phyloP scores from a whole-genome alignment of 2,797 vertebrate genomes.

The Falco peregrinus region DNA sequence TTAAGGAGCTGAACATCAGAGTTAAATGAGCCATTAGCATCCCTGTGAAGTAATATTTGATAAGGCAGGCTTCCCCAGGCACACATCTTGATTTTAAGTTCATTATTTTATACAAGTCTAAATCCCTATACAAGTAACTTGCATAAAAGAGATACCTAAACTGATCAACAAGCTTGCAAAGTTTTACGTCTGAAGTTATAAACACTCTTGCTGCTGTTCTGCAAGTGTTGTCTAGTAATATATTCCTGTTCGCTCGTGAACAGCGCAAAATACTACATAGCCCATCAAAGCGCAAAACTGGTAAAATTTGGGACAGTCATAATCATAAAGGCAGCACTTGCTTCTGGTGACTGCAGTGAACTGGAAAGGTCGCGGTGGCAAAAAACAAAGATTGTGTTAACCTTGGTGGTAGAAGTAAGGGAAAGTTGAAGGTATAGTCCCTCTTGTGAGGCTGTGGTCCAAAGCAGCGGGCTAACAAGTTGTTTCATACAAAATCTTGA shows the following conservation, averaged over 20 bases:
- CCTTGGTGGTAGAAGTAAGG: background rate
- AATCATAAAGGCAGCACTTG: background rate
- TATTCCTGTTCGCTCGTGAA: background rate
- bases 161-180: background rate
- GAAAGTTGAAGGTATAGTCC: background rate
- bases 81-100: constrained; percentile 1
- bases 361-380: background rate
- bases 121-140: background rate
- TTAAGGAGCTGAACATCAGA: constrained; percentile 9
- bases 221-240: background rate
- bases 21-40: background rate
- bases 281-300: background rate
- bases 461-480: background rate
- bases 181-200: background rate
- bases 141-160: background rate
- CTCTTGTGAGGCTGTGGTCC: background rate
- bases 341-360: background rate
- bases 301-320: background rate
- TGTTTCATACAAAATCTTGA: background rate
- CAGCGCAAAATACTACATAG: background rate
- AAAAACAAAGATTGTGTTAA: background rate
- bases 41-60: background rate
- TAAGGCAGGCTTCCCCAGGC: background rate
- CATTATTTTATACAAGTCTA: background rate
- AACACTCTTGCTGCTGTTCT: background rate